Percentiles rank a stretch among this genome's conserved stretches.
Conservation (phyloP, 2,888 invertebrate species). For the Candidula unifasciata region DNA sequence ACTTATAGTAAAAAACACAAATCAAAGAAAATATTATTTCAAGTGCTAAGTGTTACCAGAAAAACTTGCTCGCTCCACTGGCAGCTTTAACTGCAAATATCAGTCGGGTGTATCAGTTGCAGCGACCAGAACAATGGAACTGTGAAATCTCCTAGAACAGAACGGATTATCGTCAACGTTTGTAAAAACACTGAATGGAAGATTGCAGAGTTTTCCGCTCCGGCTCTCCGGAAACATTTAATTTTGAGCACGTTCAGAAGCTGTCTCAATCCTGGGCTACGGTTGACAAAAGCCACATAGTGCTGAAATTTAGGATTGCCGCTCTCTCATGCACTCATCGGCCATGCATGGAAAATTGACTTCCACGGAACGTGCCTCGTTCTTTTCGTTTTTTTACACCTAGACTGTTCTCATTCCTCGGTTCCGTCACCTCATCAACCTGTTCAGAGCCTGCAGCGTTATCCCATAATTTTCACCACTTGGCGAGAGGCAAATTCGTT, state of each 20-base stretch:
- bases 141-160: constrained; percentile 12
- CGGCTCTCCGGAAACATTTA: constrained; percentile 35
- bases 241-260: constrained; percentile 28
- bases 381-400: neutral
- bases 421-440: constrained; percentile 21
- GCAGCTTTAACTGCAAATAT: neutral
- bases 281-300: constrained; percentile 30
- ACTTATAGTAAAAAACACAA: too few species aligned
- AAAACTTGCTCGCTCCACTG: neutral
- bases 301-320: constrained; percentile 10
- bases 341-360: constrained; percentile 52
- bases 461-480: constrained; percentile 26
- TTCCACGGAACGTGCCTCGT: constrained; percentile 39
- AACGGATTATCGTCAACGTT: constrained; percentile 25
- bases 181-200: constrained; percentile 32
- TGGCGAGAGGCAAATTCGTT: neutral
- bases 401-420: neutral
- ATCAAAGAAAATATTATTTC: too few species aligned
- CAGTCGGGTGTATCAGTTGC: constrained; percentile 1
- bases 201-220: neutral
- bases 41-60: neutral
- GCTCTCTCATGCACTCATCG: constrained; percentile 32
- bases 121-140: constrained; percentile 11
- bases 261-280: constrained; percentile 23
- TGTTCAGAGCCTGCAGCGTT: neutral